phyloP scores from a whole-genome alignment of 2,113 vertebrate genomes.

The Antechinus flavipes region DNA sequence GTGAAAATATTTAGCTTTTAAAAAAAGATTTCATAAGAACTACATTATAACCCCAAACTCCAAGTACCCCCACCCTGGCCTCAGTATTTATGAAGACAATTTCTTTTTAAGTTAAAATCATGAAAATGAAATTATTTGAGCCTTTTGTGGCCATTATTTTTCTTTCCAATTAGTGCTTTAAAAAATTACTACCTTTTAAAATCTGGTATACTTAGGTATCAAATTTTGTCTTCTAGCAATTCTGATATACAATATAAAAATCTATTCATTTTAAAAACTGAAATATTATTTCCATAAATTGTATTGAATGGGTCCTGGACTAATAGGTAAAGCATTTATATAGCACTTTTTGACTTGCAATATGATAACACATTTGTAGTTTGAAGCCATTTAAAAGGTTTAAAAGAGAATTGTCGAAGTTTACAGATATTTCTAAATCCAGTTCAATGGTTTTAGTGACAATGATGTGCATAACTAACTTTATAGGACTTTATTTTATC shows the following conservation, averaged over 20 bases:
- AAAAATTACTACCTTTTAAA: constrained; percentile 46
- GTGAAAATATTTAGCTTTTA: constrained; percentile 75
- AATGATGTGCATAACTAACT: background rate
- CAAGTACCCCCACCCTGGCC: too few relatives aligned
- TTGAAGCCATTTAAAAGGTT: background rate
- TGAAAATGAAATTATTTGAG: constrained; percentile 59
- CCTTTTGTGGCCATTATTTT: constrained; percentile 61
- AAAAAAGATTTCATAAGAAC: constrained; percentile 62
- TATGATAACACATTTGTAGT: too few relatives aligned
- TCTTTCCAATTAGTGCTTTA: constrained; percentile 68
- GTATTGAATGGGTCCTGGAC: background rate
- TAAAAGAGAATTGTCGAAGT: background rate
- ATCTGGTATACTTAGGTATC: constrained; percentile 15
- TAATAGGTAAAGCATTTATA: background rate
- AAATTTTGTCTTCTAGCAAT: background rate
- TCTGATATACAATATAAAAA: background rate
- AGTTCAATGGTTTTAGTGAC: background rate
- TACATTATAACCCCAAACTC: background rate
- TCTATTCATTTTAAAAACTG: background rate
- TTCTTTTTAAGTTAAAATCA: constrained; percentile 51
- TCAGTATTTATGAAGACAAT: background rate
- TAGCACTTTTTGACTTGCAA: background rate
- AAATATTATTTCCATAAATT: background rate
- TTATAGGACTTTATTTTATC: background rate
- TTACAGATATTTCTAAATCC: background rate